Conservation (phyloP, 92 coral and sea anemone genomes). For the Epizoanthus scotinus region DNA sequence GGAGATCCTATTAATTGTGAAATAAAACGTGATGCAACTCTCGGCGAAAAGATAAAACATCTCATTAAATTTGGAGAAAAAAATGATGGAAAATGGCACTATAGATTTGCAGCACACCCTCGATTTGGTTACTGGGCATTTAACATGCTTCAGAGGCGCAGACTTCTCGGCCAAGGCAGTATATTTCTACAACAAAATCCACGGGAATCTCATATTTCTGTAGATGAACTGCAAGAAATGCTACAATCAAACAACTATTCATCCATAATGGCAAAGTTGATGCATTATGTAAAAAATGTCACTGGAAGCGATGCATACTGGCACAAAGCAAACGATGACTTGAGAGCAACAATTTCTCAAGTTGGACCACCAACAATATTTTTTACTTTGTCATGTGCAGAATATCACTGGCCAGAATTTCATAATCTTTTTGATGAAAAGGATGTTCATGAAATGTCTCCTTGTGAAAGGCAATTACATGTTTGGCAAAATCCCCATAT, state of each 20-base stretch:
- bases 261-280: conserved; percentile 31
- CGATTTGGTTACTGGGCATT: conserved; percentile 45
- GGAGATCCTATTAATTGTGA: conserved; percentile 72
- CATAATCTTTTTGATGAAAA: conserved; percentile 37
- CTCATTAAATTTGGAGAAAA: conserved; percentile 38
- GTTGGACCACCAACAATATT: conserved; percentile 61
- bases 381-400: conserved; percentile 57
- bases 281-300: conserved; percentile 42
- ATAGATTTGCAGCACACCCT: conserved; percentile 46
- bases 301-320: conserved; percentile 44
- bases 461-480: conserved; percentile 26
- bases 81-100: conserved; percentile 40
- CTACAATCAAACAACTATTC: conserved; percentile 42
- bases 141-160: conserved; percentile 40
- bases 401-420: too few relatives aligned
- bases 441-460: conserved; percentile 1
- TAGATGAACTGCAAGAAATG: conserved; percentile 40
- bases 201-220: conserved; percentile 39
- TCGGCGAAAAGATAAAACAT: conserved; percentile 57
- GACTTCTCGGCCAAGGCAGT: conserved; percentile 63
- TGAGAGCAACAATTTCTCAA: conserved; percentile 37
- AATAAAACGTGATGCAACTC: conserved; percentile 44
- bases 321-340: conserved; percentile 46
- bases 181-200: conserved; percentile 22
- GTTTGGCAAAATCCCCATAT: conserved; percentile 41